Evolutionary conservation across 2,113 vertebrate genomes (phyloP).

Genomic region (Oreamnos americanus): DNA sequence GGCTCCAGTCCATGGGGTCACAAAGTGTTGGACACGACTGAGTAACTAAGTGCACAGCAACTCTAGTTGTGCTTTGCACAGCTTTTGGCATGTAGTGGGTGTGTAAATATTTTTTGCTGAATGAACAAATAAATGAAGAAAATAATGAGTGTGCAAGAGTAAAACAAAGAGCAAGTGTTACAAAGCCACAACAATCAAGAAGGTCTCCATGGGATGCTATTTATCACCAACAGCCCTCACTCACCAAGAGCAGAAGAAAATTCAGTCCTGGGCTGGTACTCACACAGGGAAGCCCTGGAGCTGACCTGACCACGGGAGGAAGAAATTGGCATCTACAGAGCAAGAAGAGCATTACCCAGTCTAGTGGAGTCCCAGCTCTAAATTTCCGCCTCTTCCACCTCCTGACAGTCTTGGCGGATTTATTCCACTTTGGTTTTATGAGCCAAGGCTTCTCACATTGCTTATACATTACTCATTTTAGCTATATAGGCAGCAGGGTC

Average conservation of each 20-base stretch:
- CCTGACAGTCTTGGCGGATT: constrained; percentile 55
- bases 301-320: neutral
- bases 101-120: neutral
- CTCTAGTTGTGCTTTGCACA: neutral
- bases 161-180: neutral
- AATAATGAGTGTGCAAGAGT: constrained; percentile 20
- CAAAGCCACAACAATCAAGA: neutral
- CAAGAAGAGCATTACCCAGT: neutral
- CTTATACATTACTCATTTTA: constrained; percentile 64
- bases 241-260: constrained; percentile 1
- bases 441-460: constrained; percentile 56
- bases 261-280: neutral
- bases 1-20: neutral
- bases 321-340: neutral
- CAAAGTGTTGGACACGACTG: neutral
- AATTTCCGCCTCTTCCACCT: constrained; percentile 47
- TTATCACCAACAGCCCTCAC: neutral
- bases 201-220: neutral
- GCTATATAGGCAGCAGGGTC: constrained; percentile 57
- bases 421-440: constrained; percentile 60
- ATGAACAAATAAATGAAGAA: neutral
- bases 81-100: neutral
- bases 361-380: constrained; percentile 11
- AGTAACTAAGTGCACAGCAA: neutral
- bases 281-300: neutral